phyloP scores from a whole-genome alignment of 2,888 invertebrate genomes.

The Agriopis aurantiaria region DNA sequence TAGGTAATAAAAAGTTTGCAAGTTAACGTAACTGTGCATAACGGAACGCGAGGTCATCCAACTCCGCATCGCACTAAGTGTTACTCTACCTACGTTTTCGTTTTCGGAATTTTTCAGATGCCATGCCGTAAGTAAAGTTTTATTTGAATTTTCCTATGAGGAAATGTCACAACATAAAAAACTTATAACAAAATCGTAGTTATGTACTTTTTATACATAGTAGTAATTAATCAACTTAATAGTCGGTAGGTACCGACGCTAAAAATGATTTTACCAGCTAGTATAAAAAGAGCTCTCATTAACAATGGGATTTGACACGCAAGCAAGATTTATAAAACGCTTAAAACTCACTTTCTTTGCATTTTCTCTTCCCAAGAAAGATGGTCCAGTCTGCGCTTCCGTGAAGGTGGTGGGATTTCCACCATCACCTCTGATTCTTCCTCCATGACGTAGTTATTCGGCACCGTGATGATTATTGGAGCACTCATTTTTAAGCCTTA shows the following conservation, averaged over 20 bases:
- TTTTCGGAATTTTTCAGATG: too few relatives aligned
- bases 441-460: slow-evolving; percentile 79
- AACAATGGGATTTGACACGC: slow-evolving; percentile 55
- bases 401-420: slow-evolving; percentile 71
- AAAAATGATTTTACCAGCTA: slow-evolving; percentile 7
- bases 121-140: too few relatives aligned
- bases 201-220: neutral
- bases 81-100: too few relatives aligned
- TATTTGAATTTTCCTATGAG: neutral
- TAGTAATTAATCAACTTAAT: neutral
- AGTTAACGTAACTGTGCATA: slow-evolving; percentile 47
- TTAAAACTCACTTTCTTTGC: slow-evolving; percentile 91
- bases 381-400: slow-evolving; percentile 93
- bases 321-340: slow-evolving; percentile 46
- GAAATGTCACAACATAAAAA: neutral
- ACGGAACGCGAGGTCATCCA: slow-evolving; percentile 48
- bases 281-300: slow-evolving; percentile 13
- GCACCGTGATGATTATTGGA: slow-evolving; percentile 83
- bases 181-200: too few relatives aligned
- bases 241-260: neutral
- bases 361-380: slow-evolving; percentile 95
- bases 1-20: neutral
- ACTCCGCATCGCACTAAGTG: slow-evolving; percentile 17
- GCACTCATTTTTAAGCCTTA: slow-evolving; percentile 75
- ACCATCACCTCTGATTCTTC: slow-evolving; percentile 69